These are phyloP conservation scores for Parotocinclus haroldoi DNA, from an alignment of 2,797 vertebrate species.

Conservation along the genomic window DNA sequence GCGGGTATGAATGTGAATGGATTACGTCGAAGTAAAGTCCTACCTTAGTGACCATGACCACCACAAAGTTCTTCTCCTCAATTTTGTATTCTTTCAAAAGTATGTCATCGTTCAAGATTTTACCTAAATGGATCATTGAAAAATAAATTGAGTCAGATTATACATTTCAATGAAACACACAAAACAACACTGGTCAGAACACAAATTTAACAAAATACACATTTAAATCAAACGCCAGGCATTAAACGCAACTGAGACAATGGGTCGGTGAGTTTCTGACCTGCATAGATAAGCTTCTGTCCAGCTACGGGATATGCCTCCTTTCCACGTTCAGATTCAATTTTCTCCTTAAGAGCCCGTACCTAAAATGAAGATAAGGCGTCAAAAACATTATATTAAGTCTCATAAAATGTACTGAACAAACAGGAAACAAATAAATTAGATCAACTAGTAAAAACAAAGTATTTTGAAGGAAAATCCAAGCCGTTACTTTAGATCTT, in stretches of 20 bases:
- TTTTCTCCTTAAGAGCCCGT: constrained; percentile 70
- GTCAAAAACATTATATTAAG: too few species aligned
- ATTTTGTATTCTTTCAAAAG: constrained; percentile 75
- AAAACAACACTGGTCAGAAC: not conserved
- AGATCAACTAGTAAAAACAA: too few species aligned
- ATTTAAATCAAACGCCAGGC: not conserved
- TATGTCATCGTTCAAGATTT: constrained; percentile 75
- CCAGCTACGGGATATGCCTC: constrained; percentile 69
- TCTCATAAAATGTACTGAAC: too few species aligned
- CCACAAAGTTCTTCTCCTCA: constrained; percentile 79
- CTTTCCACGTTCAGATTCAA: constrained; percentile 68
- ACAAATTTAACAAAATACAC: constrained; percentile 4
- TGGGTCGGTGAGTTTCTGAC: constrained; percentile 48
- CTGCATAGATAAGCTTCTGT: constrained; percentile 79
- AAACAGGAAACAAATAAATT: too few species aligned
- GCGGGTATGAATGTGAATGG: not conserved
- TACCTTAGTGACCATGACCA: constrained; percentile 79
- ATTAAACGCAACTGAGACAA: too few species aligned
- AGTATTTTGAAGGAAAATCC: too few species aligned
- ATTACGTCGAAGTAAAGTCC: constrained; percentile 31
- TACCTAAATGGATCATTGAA: constrained; percentile 55
- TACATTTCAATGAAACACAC: too few species aligned
- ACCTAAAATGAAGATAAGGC: constrained; percentile 56
- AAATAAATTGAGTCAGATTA: not conserved
- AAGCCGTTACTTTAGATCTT: too few species aligned